Percentiles rank a stretch among this genome's conserved stretches.
Evolutionary conservation across 2,888 invertebrate genomes (phyloP).

Genomic region (Trachelus iudaicus): DNA sequence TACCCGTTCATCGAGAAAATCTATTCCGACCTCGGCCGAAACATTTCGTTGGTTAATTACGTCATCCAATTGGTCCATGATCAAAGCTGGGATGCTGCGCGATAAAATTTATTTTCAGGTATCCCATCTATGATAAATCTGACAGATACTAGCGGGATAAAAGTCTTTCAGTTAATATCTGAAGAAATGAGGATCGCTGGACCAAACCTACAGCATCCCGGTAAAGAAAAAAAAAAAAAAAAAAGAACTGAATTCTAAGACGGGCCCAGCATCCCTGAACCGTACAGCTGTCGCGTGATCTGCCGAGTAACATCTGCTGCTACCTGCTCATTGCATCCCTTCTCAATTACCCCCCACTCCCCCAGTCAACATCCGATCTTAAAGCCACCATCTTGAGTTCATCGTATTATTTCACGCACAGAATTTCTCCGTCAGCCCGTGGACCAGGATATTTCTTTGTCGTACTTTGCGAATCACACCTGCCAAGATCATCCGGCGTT

Average conservation of each 20-base stretch:
- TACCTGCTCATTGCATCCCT: slow-evolving; percentile 23
- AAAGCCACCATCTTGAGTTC: neutral
- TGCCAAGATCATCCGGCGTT: neutral
- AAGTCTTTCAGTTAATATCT: neutral
- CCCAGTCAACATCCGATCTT: neutral
- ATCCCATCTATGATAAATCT: neutral
- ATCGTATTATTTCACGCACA: too few species aligned
- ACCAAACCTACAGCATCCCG: neutral
- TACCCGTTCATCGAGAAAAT: neutral
- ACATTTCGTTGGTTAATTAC: neutral
- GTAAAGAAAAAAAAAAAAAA: slow-evolving; percentile 10
- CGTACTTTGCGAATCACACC: neutral
- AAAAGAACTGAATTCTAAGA: slow-evolving; percentile 27
- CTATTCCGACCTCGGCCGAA: neutral
- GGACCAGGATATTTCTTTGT: neutral
- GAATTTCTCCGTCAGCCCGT: neutral
- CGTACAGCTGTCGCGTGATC: slow-evolving; percentile 44
- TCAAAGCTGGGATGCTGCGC: neutral
- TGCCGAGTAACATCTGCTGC: slow-evolving; percentile 29
- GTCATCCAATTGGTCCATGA: neutral
- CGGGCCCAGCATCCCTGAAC: slow-evolving; percentile 16
- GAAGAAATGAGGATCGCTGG: neutral
- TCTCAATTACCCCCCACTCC: neutral
- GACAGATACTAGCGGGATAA: neutral
- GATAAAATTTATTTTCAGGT: neutral